Percentiles rank a stretch among this genome's conserved stretches.
Evolutionary conservation across 2,797 vertebrate species (phyloP).

Genomic region (Thripadectes ignobilis): DNA sequence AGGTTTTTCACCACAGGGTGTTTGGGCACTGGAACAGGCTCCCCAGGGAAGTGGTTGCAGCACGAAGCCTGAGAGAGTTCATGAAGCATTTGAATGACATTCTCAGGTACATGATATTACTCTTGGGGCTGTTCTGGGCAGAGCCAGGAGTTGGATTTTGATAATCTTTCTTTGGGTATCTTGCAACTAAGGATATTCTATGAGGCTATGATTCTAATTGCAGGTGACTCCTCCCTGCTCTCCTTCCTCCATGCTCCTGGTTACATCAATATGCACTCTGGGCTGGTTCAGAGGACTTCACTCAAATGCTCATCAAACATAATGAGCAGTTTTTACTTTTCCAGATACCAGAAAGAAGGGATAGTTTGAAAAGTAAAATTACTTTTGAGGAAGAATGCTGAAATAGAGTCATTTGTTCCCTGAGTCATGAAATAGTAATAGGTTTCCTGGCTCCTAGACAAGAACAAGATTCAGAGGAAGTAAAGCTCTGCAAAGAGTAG

Average conservation of each 20-base stretch:
- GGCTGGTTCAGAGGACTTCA: background rate
- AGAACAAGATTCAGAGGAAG: background rate
- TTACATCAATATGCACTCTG: background rate
- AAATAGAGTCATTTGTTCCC: background rate
- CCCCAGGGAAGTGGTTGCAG: background rate
- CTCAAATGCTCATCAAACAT: background rate
- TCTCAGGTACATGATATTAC: background rate
- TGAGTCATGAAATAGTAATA: conserved; percentile 39
- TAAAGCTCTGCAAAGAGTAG: background rate
- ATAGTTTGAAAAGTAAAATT: background rate
- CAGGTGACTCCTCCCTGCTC: background rate
- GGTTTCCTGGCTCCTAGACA: background rate
- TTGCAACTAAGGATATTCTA: background rate
- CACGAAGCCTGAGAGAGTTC: background rate
- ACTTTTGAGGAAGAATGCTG: conserved; percentile 1
- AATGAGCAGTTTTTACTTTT: background rate
- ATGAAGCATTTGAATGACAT: background rate
- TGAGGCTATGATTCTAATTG: background rate
- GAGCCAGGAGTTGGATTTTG: background rate
- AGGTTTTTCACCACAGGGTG: background rate
- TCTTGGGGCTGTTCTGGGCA: background rate
- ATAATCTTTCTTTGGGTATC: background rate
- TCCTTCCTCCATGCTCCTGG: background rate
- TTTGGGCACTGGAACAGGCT: background rate
- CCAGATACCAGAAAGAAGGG: background rate